phyloP scores from a whole-genome alignment of 2,888 invertebrate genomes.

The Conus canariensis region DNA sequence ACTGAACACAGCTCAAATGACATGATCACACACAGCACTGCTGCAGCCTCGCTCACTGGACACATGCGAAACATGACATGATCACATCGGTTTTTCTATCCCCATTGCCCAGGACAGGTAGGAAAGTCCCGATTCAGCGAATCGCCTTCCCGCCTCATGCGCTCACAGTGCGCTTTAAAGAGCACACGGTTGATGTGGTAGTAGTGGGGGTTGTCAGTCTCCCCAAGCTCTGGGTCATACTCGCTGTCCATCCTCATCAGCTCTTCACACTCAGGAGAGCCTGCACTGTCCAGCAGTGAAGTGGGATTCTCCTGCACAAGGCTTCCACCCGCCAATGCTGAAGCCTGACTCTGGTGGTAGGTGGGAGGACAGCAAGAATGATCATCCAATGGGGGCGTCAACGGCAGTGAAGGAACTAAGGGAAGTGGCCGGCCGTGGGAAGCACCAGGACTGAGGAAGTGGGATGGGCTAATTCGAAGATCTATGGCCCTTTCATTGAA shows the following conservation, averaged over 20 bases:
- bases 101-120: background rate
- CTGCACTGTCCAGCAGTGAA: too few relatives aligned
- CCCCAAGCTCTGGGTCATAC: slow-evolving; percentile 85
- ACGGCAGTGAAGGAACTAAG: background rate
- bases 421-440: too few relatives aligned
- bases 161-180: slow-evolving; percentile 85
- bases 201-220: slow-evolving; percentile 90
- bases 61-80: too few relatives aligned
- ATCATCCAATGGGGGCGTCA: background rate
- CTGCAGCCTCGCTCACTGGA: too few relatives aligned
- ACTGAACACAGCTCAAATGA: too few relatives aligned
- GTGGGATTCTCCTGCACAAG: too few relatives aligned
- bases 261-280: background rate
- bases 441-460: background rate
- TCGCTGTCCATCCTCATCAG: background rate
- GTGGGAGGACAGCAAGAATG: background rate
- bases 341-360: background rate
- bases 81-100: background rate
- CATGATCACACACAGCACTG: too few relatives aligned
- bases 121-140: too few relatives aligned
- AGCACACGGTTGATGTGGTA: slow-evolving; percentile 91
- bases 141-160: slow-evolving; percentile 48
- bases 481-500: too few relatives aligned
- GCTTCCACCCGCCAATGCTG: too few relatives aligned
- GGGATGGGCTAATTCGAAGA: too few relatives aligned